These are phyloP conservation scores for Mesopsocus fuscifrons DNA, from an alignment of 2,888 invertebrate species.

Conservation along the genomic window DNA sequence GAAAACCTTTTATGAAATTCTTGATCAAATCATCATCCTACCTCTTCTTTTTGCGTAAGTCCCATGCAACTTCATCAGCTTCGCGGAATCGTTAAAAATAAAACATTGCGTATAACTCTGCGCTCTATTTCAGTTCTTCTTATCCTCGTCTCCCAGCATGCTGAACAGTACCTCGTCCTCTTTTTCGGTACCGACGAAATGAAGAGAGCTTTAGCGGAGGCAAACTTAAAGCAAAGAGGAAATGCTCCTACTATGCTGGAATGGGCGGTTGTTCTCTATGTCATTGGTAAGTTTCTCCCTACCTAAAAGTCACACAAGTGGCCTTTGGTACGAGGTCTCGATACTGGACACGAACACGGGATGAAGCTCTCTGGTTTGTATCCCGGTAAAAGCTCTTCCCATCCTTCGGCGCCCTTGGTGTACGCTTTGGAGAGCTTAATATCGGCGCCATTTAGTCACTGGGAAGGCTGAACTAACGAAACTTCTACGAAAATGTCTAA, in stretches of 20 bases:
- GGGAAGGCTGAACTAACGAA: no score
- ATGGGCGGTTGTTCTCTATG: constrained; percentile 62
- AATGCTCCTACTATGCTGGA: constrained; percentile 72
- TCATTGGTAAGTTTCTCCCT: constrained; percentile 42
- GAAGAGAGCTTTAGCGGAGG: constrained; percentile 39
- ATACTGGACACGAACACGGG: no score
- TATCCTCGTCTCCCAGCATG: constrained; percentile 81
- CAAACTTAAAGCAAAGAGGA: constrained; percentile 55
- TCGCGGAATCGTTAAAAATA: no score
- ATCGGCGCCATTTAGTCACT: no score
- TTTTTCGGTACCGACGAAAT: constrained; percentile 51
- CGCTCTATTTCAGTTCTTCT: constrained; percentile 47
- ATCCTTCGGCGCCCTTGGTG: no score
- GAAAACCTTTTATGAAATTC: constrained; percentile 94
- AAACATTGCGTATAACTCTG: neutral
- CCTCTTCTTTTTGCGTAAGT: constrained; percentile 80
- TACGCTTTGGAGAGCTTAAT: no score
- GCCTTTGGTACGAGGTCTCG: no score
- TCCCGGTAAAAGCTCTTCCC: no score
- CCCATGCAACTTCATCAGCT: neutral
- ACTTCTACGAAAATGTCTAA: no score
- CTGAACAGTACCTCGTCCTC: constrained; percentile 55
- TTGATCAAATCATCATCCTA: constrained; percentile 88
- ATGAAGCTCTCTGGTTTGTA: no score
- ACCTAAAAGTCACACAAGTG: no score